These are phyloP conservation scores for Amblyjoppa fuscipennis DNA, from an alignment of 2,888 invertebrate species.

Conservation along the genomic window DNA sequence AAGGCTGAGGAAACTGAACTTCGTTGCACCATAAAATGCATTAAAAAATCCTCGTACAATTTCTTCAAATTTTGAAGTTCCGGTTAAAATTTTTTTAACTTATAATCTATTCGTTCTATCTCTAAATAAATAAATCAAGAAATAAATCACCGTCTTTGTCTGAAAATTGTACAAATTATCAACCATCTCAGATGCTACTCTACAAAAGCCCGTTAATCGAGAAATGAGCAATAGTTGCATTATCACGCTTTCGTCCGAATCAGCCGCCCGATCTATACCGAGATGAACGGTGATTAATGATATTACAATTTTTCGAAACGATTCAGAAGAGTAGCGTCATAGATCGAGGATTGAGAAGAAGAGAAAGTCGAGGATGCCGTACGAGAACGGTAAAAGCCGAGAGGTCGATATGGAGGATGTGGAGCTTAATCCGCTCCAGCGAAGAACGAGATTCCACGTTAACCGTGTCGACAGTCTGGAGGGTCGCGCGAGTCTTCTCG, in stretches of 20 bases:
- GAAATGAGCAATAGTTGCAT: neutral
- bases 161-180: no score
- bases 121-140: no score
- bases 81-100: neutral
- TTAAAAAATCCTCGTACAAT: neutral
- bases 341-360: neutral
- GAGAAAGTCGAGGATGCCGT: constrained; percentile 75
- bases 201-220: neutral
- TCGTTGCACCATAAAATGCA: neutral
- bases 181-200: neutral
- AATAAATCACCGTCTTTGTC: no score
- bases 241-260: neutral
- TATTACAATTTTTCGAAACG: neutral
- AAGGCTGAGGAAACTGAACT: neutral
- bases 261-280: neutral
- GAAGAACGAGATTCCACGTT: constrained; percentile 88
- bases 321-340: neutral
- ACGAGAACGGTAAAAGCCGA: constrained; percentile 78
- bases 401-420: constrained; percentile 80
- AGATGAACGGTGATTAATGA: neutral
- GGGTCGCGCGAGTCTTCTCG: constrained; percentile 83
- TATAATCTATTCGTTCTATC: neutral
- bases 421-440: constrained; percentile 84
- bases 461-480: constrained; percentile 87
- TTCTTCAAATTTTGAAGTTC: neutral